Conservation (phyloP, 2,888 invertebrate genomes). For the Schrankia costaestrigalis region DNA sequence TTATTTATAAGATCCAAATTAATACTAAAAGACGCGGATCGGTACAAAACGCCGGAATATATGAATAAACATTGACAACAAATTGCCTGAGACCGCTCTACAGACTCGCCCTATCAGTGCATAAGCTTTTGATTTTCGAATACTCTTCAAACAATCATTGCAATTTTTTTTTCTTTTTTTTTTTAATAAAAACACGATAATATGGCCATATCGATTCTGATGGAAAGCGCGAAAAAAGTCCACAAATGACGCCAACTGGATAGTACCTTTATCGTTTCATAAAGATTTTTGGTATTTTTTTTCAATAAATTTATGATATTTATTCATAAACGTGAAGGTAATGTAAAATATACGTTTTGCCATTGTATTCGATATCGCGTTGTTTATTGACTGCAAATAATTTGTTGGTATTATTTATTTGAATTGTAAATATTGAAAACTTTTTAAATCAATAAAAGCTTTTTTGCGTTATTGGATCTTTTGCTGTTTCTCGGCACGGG, state of each 20-base stretch:
- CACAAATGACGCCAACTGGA: too few relatives aligned
- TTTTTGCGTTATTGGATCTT: too few relatives aligned
- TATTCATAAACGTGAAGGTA: conserved; percentile 8
- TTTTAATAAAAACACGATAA: too few relatives aligned
- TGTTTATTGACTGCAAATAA: conserved; percentile 8
- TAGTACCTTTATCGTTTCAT: conserved; percentile 40
- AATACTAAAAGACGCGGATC: conserved; percentile 62
- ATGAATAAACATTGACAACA: conserved; percentile 70
- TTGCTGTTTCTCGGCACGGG: too few relatives aligned
- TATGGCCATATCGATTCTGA: too few relatives aligned
- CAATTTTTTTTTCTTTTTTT: too few relatives aligned
- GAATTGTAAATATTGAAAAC: too few relatives aligned
- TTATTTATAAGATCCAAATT: conserved; percentile 74
- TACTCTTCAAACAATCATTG: conserved; percentile 43
- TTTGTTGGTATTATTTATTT: too few relatives aligned
- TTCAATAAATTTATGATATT: conserved; percentile 32
- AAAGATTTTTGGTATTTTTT: conserved; percentile 32
- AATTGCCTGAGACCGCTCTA: conserved; percentile 50
- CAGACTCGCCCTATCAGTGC: conserved; percentile 31
- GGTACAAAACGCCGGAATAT: conserved; percentile 65
- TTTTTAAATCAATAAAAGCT: too few relatives aligned
- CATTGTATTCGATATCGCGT: conserved; percentile 3
- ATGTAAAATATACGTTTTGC: background rate
- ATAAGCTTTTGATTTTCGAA: conserved; percentile 38
- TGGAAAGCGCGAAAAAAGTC: too few relatives aligned